Conservation (phyloP, 2,113 vertebrate species). For the Rhynchopsitta pachyrhyncha region DNA sequence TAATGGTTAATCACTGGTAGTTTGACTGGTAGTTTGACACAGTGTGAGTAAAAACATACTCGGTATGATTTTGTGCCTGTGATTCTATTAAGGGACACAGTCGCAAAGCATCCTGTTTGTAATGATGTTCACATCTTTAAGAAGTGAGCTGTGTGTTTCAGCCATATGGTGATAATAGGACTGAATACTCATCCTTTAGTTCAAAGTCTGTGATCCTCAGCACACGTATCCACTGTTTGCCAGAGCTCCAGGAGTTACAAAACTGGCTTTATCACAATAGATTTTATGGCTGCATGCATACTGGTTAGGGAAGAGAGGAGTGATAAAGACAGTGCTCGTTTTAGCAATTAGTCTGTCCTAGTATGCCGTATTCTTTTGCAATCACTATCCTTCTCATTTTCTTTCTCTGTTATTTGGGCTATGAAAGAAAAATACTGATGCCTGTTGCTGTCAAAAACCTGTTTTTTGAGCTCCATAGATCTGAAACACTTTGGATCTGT, state of each 20-base stretch:
- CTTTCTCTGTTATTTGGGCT: background rate
- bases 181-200: background rate
- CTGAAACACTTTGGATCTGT: background rate
- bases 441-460: background rate
- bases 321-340: background rate
- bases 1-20: background rate
- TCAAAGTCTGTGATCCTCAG: background rate
- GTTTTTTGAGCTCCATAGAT: background rate
- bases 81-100: background rate
- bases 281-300: background rate
- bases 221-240: background rate
- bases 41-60: background rate
- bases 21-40: background rate
- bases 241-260: background rate
- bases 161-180: background rate
- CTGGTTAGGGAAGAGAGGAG: background rate
- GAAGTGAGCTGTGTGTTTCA: background rate
- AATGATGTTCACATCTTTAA: background rate
- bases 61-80: background rate
- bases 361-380: background rate
- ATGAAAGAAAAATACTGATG: background rate
- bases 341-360: background rate
- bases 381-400: background rate
- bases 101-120: background rate
- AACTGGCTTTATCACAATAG: background rate